A percentile compares a stretch with the other conserved stretches of the same genome.
Conservation (phyloP, 2,888 invertebrate species). For the Lathronympha strigana region DNA sequence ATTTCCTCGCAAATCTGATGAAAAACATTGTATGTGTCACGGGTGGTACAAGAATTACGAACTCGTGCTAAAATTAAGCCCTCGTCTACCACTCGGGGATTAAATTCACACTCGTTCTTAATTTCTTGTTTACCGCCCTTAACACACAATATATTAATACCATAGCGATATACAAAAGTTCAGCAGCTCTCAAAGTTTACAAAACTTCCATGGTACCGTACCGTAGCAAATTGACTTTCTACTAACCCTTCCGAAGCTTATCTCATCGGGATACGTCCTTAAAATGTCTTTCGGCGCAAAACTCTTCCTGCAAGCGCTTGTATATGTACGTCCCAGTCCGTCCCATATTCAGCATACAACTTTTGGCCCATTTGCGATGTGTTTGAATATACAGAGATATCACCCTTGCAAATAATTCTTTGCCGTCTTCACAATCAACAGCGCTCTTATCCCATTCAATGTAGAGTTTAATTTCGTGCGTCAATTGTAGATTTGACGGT, state of each 20-base stretch:
- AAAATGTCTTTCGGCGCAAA: slow-evolving; percentile 18
- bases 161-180: too few relatives aligned
- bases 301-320: slow-evolving; percentile 36
- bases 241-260: background rate
- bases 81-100: too few relatives aligned
- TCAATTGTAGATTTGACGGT: slow-evolving; percentile 41
- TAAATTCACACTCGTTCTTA: too few relatives aligned
- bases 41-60: too few relatives aligned
- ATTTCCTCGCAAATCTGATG: too few relatives aligned
- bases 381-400: slow-evolving; percentile 68
- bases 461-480: slow-evolving; percentile 51
- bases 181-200: too few relatives aligned
- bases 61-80: too few relatives aligned
- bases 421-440: slow-evolving; percentile 5
- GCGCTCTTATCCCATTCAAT: background rate
- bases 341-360: slow-evolving; percentile 68
- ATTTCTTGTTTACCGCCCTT: too few relatives aligned
- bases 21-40: too few relatives aligned
- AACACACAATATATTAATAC: too few relatives aligned
- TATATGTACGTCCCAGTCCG: slow-evolving; percentile 55
- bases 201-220: too few relatives aligned
- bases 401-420: slow-evolving; percentile 50
- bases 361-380: slow-evolving; percentile 74
- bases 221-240: background rate
- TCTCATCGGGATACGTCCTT: slow-evolving; percentile 7